phyloP scores from a whole-genome alignment of 2,797 vertebrate genomes.

The Pterois miles region DNA sequence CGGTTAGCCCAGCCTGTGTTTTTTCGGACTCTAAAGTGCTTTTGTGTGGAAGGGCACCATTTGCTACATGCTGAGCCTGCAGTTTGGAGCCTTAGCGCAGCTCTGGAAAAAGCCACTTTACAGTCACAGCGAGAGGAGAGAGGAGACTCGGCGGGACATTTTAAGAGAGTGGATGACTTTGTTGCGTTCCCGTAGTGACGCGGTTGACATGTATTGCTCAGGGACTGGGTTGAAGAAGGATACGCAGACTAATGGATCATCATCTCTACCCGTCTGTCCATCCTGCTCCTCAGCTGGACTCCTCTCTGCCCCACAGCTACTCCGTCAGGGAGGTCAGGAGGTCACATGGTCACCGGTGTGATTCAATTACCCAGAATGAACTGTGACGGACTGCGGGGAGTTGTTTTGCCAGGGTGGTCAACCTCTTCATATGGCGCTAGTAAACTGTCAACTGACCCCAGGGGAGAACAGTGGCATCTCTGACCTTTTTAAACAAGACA shows the following conservation, averaged over 20 bases:
- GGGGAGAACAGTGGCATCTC: constrained; percentile 50
- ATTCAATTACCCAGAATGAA: constrained; percentile 71
- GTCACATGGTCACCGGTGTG: constrained; percentile 47
- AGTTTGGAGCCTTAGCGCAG: constrained; percentile 65
- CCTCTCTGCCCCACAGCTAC: constrained; percentile 19
- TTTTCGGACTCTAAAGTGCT: constrained; percentile 75
- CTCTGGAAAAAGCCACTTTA: constrained; percentile 79
- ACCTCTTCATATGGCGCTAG: constrained; percentile 38
- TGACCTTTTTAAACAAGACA: constrained; percentile 76
- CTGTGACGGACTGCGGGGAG: constrained; percentile 58
- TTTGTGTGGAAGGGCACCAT: constrained; percentile 75
- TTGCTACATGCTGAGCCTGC: constrained; percentile 82
- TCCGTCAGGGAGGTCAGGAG: constrained; percentile 51
- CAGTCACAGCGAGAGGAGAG: constrained; percentile 51
- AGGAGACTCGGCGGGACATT: constrained; percentile 55
- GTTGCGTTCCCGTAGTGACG: constrained; percentile 38
- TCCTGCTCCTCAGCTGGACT: constrained; percentile 43
- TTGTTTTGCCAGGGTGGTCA: constrained; percentile 58
- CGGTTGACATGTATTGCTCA: constrained; percentile 32
- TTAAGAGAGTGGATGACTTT: constrained; percentile 61
- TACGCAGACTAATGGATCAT: constrained; percentile 39
- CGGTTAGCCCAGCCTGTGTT: constrained; percentile 26
- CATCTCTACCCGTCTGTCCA: constrained; percentile 18
- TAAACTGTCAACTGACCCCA: constrained; percentile 68
- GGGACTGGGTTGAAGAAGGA: constrained; percentile 19